Base-by-base conservation (phyloP, 2,113 vertebrate genomes). In the Plecturocebus donacophilus region DNA sequence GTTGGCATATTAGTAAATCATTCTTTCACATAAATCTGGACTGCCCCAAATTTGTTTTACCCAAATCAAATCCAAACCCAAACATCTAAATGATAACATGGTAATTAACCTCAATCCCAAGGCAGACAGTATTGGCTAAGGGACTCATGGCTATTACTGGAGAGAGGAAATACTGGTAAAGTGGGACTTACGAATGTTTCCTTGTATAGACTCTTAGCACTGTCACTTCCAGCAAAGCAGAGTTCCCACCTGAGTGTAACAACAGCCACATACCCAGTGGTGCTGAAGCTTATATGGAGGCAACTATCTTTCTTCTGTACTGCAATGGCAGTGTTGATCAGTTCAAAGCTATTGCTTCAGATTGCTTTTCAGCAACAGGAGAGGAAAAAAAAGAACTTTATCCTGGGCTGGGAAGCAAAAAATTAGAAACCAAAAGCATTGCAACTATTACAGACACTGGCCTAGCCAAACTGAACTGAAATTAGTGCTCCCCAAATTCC, bases 241-340 rank as follows among this genome's bases (percentile, higher is more conserved):
- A 56, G 4, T 58, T 58, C 98, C 98, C 83, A 99, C 99, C 99
- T 98, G 68, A 1, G 98, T 98, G 89, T 96, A 97, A 96, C 99
- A 99, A 85, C 98, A 98, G 52, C 99, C 0, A 96, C 98, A 80
- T 99, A 99, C 79, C 98, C 98, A 0, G 98, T 99, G 77, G 99
- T 98, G 85, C 98, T 97, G 61, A 99, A 89, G 19, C 79, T 98
- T 71, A 99, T 97, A 0, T 91, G 98, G 96, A 96, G 97, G 80
- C 95, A 95, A 40, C 99, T 99, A 95, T 99, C 98, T 71, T 98
- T 98, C 70, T 98, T 99, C 96, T 99, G 99, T 97, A 99, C 95
- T 0, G 94, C 75, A 95, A 99, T 99, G 91, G 98, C 98, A 58
- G 99, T 96, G 71, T 98, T 99, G 68, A 97, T 98, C 13, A 98